phyloP scores from a whole-genome alignment of 1,140 invertebrate species.

The Hyles euphorbiae region DNA sequence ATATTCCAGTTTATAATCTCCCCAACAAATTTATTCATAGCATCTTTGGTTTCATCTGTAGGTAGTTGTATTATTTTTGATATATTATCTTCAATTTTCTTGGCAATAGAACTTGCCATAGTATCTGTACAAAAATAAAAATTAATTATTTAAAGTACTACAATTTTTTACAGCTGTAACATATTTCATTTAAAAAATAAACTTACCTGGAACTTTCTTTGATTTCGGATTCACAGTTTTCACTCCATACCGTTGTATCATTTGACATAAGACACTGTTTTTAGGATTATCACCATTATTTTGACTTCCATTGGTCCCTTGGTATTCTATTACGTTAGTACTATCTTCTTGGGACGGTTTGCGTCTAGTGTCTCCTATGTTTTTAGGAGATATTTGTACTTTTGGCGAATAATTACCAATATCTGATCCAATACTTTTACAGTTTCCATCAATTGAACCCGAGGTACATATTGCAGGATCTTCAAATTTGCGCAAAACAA shows the following conservation, averaged over 20 bases:
- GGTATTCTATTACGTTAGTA: too few species aligned
- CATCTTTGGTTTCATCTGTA: slow-evolving; percentile 26
- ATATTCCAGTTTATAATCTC: slow-evolving; percentile 31
- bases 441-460: too few species aligned
- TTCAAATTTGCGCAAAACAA: neutral
- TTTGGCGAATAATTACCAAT: too few species aligned
- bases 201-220: slow-evolving; percentile 50
- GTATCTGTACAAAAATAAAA: slow-evolving; percentile 32
- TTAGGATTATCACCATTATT: slow-evolving; percentile 12
- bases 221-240: slow-evolving; percentile 22
- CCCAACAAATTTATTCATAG: slow-evolving; percentile 41
- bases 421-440: too few species aligned
- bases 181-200: neutral
- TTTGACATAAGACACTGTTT: slow-evolving; percentile 50
- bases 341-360: too few species aligned
- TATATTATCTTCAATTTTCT: slow-evolving; percentile 42
- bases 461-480: neutral
- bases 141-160: neutral
- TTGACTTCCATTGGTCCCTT: too few species aligned
- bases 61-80: slow-evolving; percentile 32
- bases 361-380: too few species aligned
- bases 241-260: slow-evolving; percentile 53
- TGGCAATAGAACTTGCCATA: slow-evolving; percentile 27
- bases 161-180: too few species aligned
- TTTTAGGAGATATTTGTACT: too few species aligned